Evolutionary conservation across 2,797 vertebrate genomes (phyloP).

Genomic region (Scleropages formosus): DNA sequence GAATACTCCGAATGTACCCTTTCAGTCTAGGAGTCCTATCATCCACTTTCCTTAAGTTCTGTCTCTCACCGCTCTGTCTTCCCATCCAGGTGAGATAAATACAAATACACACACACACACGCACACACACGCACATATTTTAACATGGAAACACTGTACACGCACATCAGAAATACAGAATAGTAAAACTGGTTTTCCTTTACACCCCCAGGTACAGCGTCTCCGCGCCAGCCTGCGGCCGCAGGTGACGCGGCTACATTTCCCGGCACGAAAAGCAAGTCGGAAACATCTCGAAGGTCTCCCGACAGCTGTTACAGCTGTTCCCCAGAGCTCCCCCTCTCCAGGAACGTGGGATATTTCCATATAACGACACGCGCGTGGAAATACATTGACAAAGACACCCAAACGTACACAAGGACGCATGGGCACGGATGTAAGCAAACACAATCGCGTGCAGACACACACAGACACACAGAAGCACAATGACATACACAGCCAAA

Average conservation of each 20-base stretch:
- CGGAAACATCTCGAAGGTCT: background rate
- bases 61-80: background rate
- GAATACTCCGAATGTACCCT: background rate
- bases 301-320: slow-evolving; percentile 12
- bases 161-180: too few species aligned
- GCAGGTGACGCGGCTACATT: background rate
- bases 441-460: slow-evolving; percentile 15
- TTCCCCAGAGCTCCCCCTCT: background rate
- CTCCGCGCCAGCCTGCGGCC: background rate
- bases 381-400: slow-evolving; percentile 4
- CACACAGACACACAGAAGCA: background rate
- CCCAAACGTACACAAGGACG: background rate
- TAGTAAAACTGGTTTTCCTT: too few species aligned
- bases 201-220: background rate
- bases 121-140: too few species aligned
- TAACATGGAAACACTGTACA: slow-evolving; percentile 17
- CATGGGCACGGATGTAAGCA: slow-evolving; percentile 15
- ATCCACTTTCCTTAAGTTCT: background rate
- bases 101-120: too few species aligned
- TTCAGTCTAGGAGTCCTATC: too few species aligned
- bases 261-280: background rate
- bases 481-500: background rate
- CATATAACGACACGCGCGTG: background rate
- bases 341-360: background rate
- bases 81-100: background rate